Evolutionary conservation across 1,140 invertebrate species (phyloP), one percentile per base, ranked within the genome.

Genomic region (Heliconius hewitsoni): DNA sequence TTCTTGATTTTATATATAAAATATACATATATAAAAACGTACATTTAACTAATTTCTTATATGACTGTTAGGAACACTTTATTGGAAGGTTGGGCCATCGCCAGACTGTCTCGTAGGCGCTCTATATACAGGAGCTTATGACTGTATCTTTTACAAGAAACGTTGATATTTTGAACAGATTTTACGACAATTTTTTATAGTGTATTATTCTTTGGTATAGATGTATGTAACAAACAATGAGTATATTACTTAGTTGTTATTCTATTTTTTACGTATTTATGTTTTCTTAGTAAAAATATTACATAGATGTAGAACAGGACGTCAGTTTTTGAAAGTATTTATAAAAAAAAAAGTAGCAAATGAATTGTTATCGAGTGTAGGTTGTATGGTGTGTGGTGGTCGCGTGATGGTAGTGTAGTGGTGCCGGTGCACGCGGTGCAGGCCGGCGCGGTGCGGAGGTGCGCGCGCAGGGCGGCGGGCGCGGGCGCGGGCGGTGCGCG

Each of bases 401-500:
- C 27, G 57, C 23, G 57, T 60, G 57, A 13, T 30, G 60, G 60
- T 66, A n/a, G 55, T 23, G 55, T 57, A 57, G 87, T 84, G 87
- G 86, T 86, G 84, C 80, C 84, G 84, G 84, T 90, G 90, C 88
- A 89, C 86, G 89, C 89, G 89, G 87, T 90, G 89, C 87, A 87
- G 85, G 85, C 81, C 79, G 77, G 78, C 79, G 81, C 60, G 60
- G 60, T 66, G 60, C 60, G 27, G 60, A 82, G 73, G 83, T 86
- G 85, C 87, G 90, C 87, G 89, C 86, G 86, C 89, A 86, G 79
- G 78, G 86, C 84, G 86, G 81, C 83, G 86, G 81, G 77, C 83
- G 84, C 84, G 87, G 86, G 86, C 85, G 88, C 86, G 88, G 88
- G 90, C 84, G 86, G 88, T 89, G 91, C 89, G 89, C 89, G 86